These are phyloP conservation scores for Poecilia latipinna DNA, from an alignment of 2,113 vertebrate species.

Conservation along the genomic window DNA sequence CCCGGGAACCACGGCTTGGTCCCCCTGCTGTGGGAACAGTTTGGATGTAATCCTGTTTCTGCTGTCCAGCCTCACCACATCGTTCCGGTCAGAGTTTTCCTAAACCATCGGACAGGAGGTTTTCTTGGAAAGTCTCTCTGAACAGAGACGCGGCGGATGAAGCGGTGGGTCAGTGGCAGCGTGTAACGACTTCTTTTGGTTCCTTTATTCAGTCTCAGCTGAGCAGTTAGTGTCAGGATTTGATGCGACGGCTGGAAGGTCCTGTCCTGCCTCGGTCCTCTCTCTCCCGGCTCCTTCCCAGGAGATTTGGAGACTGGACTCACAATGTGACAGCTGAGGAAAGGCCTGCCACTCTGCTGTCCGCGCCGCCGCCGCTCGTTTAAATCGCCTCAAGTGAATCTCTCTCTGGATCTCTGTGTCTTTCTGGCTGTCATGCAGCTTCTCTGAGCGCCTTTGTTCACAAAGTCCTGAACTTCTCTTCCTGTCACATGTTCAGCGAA, in stretches of 20 bases:
- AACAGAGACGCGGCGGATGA: background rate
- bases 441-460: constrained; percentile 7
- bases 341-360: constrained; percentile 11
- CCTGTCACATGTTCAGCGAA: constrained; percentile 8
- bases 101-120: background rate
- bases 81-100: background rate
- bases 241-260: constrained; percentile 6
- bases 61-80: too few relatives aligned
- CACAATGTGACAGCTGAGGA: constrained; percentile 8
- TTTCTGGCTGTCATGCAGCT: background rate
- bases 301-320: constrained; percentile 1
- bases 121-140: background rate
- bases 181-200: constrained; percentile 10
- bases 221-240: background rate
- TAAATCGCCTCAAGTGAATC: background rate
- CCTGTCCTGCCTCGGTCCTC: background rate
- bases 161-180: background rate
- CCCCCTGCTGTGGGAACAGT: too few relatives aligned
- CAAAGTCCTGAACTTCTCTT: constrained; percentile 7
- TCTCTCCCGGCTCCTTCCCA: constrained; percentile 2
- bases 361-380: constrained; percentile 1
- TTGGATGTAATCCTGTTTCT: too few relatives aligned
- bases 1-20: too few relatives aligned
- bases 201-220: background rate
- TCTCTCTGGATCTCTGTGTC: constrained; percentile 7